phyloP scores from a whole-genome alignment of 2,888 invertebrate genomes.

The Tetropium fuscum region DNA sequence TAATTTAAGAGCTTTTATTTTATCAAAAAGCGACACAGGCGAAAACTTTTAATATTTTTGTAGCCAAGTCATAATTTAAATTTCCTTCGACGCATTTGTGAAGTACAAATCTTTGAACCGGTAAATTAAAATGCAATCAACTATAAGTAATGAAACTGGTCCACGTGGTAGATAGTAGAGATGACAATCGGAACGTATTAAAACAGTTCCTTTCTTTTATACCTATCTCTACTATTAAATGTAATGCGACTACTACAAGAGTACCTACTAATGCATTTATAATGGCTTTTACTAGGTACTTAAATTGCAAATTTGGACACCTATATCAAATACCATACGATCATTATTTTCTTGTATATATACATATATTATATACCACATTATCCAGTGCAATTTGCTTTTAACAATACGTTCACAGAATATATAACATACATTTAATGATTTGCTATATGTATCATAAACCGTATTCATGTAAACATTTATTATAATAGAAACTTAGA shows the following conservation, averaged over 20 bases:
- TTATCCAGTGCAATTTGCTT: no score
- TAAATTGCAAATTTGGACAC: no score
- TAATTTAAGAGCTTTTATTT: constrained; percentile 3
- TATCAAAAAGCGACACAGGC: constrained; percentile 1
- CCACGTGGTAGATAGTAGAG: constrained; percentile 52
- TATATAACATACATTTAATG: no score
- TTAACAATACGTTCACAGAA: no score
- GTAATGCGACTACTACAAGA: constrained; percentile 32
- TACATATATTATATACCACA: no score
- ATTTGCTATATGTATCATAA: no score
- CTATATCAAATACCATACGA: no score
- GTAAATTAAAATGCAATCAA: constrained; percentile 62
- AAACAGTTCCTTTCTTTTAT: constrained; percentile 51
- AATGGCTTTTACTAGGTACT: constrained; percentile 1
- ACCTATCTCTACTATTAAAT: constrained; percentile 40
- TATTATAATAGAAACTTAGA: no score
- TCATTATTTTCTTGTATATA: no score
- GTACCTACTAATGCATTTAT: constrained; percentile 14
- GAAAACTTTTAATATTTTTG: constrained; percentile 7
- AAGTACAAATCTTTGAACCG: constrained; percentile 51
- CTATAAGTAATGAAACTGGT: constrained; percentile 58
- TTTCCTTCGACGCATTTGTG: constrained; percentile 21
- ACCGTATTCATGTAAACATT: no score
- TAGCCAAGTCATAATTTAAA: constrained; percentile 22
- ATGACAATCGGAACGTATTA: constrained; percentile 56